Conservation (phyloP, 1,140 invertebrate species). For the Eurosta solidaginis region DNA sequence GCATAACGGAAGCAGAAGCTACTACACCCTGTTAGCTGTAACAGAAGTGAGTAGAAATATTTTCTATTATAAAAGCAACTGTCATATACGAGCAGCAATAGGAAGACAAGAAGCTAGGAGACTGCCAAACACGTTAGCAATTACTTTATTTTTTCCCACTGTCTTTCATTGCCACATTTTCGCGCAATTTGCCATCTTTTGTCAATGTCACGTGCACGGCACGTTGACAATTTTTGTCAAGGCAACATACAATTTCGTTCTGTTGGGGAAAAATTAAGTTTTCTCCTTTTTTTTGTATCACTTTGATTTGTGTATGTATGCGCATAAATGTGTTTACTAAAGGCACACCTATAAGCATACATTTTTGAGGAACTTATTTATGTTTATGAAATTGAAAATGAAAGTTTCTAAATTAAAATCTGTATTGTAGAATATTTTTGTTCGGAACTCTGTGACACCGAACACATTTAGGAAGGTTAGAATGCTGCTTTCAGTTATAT, state of each 20-base stretch:
- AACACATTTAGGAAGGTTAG: no score
- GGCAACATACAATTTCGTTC: background rate
- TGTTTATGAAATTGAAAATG: no score
- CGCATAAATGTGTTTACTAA: background rate
- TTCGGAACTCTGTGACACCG: no score
- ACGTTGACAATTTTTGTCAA: conserved; percentile 4
- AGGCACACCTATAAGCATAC: no score
- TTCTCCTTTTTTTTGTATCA: no score
- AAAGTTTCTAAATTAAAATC: no score
- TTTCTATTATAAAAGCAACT: no score
- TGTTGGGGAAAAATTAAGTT: conserved; percentile 11
- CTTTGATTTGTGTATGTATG: background rate
- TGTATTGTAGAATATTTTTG: no score
- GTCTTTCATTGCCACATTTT: background rate
- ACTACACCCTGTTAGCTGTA: background rate
- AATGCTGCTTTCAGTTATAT: no score
- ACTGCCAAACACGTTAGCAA: background rate
- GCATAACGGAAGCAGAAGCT: background rate
- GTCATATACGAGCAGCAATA: background rate
- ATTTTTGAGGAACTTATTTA: no score
- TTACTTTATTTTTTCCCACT: background rate
- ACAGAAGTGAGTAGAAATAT: background rate
- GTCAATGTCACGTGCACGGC: conserved; percentile 21
- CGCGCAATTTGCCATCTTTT: conserved; percentile 19
- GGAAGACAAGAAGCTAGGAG: background rate